Evolutionary conservation across 2,797 vertebrate species (phyloP).

Genomic region (Sardinella longiceps): DNA sequence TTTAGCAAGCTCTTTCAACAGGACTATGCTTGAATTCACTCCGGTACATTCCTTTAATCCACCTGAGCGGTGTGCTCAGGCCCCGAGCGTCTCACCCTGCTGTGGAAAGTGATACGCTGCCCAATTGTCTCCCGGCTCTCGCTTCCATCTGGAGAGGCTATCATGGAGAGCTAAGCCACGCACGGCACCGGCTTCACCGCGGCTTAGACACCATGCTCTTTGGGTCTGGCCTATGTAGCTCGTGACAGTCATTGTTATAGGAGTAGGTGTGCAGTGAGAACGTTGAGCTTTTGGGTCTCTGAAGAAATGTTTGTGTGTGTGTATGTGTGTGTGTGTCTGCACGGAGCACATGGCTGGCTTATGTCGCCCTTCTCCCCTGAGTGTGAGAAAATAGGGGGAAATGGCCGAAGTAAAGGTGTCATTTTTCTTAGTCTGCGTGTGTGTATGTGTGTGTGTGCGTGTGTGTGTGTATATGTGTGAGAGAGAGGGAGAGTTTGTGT

Average conservation of each 20-base stretch:
- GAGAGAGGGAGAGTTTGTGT: background rate
- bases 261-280: background rate
- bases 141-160: slow-evolving; percentile 7
- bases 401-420: slow-evolving; percentile 74
- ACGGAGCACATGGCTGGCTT: slow-evolving; percentile 72
- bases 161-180: background rate
- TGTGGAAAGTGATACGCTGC: background rate
- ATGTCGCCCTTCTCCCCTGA: slow-evolving; percentile 55
- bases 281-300: background rate
- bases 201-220: background rate
- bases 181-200: background rate
- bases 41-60: too few relatives aligned
- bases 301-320: slow-evolving; percentile 7
- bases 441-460: slow-evolving; percentile 37
- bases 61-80: background rate
- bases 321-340: slow-evolving; percentile 52
- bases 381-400: slow-evolving; percentile 74
- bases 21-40: too few relatives aligned
- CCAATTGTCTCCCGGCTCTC: background rate
- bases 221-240: background rate
- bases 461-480: background rate
- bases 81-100: background rate
- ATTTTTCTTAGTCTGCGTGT: slow-evolving; percentile 71
- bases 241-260: slow-evolving; percentile 18
- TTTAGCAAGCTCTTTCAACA: too few relatives aligned